Conservation (phyloP, 1,140 invertebrate species). For the Drosophila paulistorum region DNA sequence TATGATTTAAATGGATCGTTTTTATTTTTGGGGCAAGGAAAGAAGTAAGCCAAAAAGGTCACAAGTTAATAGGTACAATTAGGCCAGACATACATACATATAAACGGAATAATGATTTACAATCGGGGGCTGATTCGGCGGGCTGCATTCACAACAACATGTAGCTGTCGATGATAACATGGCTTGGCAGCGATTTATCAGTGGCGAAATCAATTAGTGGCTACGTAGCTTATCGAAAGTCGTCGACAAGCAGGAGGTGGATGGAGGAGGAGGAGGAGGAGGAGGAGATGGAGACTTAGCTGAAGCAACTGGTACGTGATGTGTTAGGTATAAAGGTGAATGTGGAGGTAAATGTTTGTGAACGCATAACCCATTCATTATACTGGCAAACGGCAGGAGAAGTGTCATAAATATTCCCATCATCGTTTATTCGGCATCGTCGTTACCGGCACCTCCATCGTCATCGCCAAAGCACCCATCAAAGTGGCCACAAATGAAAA, state of each 20-base stretch:
- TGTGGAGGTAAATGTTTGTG: conserved; percentile 2
- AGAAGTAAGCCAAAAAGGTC: neutral
- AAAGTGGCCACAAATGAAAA: conserved; percentile 77
- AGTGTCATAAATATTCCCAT: conserved; percentile 82
- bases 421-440: conserved; percentile 68
- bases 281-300: neutral
- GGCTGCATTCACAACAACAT: conserved; percentile 55
- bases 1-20: conserved; percentile 42
- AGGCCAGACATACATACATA: conserved; percentile 48
- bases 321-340: neutral
- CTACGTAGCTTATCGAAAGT: conserved; percentile 69
- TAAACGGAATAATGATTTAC: conserved; percentile 70
- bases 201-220: conserved; percentile 75
- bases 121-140: conserved; percentile 33
- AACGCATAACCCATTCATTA: conserved; percentile 74
- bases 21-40: neutral
- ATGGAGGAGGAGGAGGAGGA: neutral
- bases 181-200: conserved; percentile 71
- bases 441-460: conserved; percentile 16
- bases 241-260: neutral
- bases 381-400: conserved; percentile 66
- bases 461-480: conserved; percentile 50
- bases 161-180: conserved; percentile 55
- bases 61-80: conserved; percentile 50
- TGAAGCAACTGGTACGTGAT: neutral